Base-by-base conservation (phyloP, 2,888 invertebrate genomes). In the Diplolepis rosae region DNA sequence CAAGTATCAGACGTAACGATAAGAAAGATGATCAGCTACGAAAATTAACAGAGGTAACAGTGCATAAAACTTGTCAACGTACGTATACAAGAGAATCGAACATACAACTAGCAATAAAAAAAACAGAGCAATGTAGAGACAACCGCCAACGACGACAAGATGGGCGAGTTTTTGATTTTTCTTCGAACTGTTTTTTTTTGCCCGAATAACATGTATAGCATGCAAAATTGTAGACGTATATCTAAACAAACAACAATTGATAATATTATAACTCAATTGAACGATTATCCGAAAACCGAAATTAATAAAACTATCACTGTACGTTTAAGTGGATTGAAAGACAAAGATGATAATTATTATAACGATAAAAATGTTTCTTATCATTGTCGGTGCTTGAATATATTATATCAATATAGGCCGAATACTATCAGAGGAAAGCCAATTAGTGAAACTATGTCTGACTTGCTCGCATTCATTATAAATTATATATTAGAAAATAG, bases 261-360 rank as follows among this genome's bases (percentile, higher is more conserved):
- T 27, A 71, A 51, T 39, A 6, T 51, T 39, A 35, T 71, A 42
- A 68, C 71, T 27, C 52, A 71, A 68, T 68, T 68, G 9, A 4
- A 68, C 22, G 28, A 42, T 15, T 65, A 66, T 35, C 30, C n/a
- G 35, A 51, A 30, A 68, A 15, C n/a, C 61, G 51, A 68, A 65
- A 30, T 3, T 1, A 71, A 68, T 42, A 71, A 68, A 52, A 42
- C 28, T 1, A 68, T 71, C 15, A 22, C 54, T 7, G 48, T 68
- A 22, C 71, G 71, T 65, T 39, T 71, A 51, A 9, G 13, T 68
- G 1, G 30, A 51, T 65, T 65, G 28, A 48, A 11, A 65, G 50
- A n/a, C n/a, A 51, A 71, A 65, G 50, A 68, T 71, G 65, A 71
- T 30, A 54, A 65, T 30, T 65, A 65, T 27, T 71, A 71, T 65